Conservation (phyloP, 35 echinoderm and acorn worm species). For the Holothuria glaberrima region DNA sequence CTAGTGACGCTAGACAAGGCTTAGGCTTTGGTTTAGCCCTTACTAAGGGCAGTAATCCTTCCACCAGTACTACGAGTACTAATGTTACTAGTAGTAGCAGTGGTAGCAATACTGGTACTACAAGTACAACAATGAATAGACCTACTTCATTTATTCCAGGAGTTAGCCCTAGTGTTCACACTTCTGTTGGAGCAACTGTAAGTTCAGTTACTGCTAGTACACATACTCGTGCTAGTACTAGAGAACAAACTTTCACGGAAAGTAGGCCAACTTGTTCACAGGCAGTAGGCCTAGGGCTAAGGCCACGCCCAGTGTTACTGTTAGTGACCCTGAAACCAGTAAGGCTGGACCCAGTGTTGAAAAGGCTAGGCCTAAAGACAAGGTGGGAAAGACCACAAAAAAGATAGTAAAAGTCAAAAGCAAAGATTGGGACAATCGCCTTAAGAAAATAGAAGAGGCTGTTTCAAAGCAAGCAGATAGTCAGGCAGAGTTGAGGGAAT, state of each 20-base stretch:
- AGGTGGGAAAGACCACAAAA: no score
- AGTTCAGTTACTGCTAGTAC: not conserved
- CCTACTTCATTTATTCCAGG: not conserved
- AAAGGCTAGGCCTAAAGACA: not conserved
- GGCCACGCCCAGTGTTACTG: not conserved
- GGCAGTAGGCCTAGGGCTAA: not conserved
- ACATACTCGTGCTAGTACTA: not conserved
- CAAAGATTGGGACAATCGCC: not conserved
- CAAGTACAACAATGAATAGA: not conserved
- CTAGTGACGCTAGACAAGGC: not conserved
- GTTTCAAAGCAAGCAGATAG: not conserved
- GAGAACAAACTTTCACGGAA: not conserved
- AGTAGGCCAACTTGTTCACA: not conserved
- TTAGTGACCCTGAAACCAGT: not conserved
- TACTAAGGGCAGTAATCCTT: not conserved
- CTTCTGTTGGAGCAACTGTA: not conserved
- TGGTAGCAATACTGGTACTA: not conserved
- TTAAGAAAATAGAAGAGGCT: not conserved
- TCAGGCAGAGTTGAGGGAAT: not conserved
- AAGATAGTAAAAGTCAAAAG: not conserved
- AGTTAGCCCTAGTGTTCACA: not conserved
- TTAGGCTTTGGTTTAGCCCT: not conserved
- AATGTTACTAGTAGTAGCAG: not conserved
- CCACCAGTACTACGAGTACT: not conserved
- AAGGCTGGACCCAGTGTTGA: not conserved